Percentiles rank a stretch among this genome's conserved stretches.
Evolutionary conservation across 2,113 vertebrate genomes (phyloP).

Genomic region (Rhinolophus ferrumequinum): DNA sequence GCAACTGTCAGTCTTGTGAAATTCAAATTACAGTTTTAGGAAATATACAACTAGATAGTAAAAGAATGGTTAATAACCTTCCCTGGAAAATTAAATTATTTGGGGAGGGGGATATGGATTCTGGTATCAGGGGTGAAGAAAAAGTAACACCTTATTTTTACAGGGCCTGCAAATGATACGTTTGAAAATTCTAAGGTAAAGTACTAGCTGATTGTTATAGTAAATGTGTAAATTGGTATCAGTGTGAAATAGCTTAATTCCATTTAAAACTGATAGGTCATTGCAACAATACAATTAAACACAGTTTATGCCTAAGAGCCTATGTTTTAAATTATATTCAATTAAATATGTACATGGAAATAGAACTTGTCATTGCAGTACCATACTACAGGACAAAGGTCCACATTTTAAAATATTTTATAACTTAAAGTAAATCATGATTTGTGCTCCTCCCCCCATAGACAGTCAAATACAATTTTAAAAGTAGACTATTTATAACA

Average conservation of each 20-base stretch:
- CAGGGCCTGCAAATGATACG: neutral
- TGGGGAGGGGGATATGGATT: neutral
- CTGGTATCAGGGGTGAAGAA: neutral
- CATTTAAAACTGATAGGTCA: neutral
- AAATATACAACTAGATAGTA: neutral
- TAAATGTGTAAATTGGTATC: neutral
- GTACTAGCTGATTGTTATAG: neutral
- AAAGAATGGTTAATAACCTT: neutral
- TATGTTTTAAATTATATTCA: constrained; percentile 56
- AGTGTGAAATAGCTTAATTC: neutral
- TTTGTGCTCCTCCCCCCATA: neutral
- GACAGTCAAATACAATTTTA: constrained; percentile 59
- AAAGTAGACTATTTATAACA: constrained; percentile 63
- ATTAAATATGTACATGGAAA: constrained; percentile 46
- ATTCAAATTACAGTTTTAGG: neutral
- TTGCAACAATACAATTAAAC: constrained; percentile 43
- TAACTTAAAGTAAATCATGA: constrained; percentile 7
- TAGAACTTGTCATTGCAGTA: constrained; percentile 41
- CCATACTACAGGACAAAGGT: neutral
- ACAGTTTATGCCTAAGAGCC: neutral
- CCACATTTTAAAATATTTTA: constrained; percentile 38
- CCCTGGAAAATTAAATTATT: neutral
- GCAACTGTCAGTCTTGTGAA: neutral
- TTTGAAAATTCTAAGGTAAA: neutral
- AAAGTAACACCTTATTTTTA: neutral